Percentiles rank a stretch among this genome's conserved stretches.
phyloP scores from a whole-genome alignment of 2,888 invertebrate species.

The Coremacera marginata region DNA sequence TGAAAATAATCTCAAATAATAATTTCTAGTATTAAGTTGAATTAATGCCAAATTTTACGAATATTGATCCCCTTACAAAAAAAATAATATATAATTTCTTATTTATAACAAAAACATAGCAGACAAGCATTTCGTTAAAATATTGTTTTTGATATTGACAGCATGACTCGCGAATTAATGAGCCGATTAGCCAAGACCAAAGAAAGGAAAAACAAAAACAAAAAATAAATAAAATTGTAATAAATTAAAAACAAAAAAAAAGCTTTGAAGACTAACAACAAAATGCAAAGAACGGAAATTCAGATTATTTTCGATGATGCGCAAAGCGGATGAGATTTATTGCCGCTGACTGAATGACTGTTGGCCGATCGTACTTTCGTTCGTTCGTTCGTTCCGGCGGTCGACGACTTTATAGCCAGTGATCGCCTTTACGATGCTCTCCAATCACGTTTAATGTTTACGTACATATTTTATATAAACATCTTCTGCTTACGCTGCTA shows the following conservation, averaged over 20 bases:
- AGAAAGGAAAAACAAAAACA: not conserved
- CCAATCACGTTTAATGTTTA: conserved; percentile 11
- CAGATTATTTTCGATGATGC: conserved; percentile 42
- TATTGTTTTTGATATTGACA: not conserved
- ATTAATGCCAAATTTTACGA: too few relatives aligned
- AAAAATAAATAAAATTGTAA: conserved; percentile 1
- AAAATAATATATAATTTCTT: too few relatives aligned
- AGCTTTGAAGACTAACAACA: conserved; percentile 1
- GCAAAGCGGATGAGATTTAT: conserved; percentile 43
- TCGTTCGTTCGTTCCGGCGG: conserved; percentile 35
- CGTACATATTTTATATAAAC: conserved; percentile 18
- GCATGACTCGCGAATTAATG: conserved; percentile 61
- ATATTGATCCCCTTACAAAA: too few relatives aligned
- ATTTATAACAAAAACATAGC: too few relatives aligned
- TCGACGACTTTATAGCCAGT: conserved; percentile 32
- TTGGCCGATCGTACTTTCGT: conserved; percentile 8
- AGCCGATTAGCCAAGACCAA: conserved; percentile 58
- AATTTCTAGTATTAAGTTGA: too few relatives aligned
- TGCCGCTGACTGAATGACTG: conserved; percentile 15
- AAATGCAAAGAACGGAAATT: conserved; percentile 44
- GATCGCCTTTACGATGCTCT: not conserved
- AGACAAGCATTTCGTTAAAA: too few relatives aligned
- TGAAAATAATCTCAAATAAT: too few relatives aligned
- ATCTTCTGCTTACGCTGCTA: conserved; percentile 16
- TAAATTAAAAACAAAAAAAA: conserved; percentile 2